Base-by-base conservation (phyloP, 2,113 vertebrate genomes). In the Vulpes ferrilata region DNA sequence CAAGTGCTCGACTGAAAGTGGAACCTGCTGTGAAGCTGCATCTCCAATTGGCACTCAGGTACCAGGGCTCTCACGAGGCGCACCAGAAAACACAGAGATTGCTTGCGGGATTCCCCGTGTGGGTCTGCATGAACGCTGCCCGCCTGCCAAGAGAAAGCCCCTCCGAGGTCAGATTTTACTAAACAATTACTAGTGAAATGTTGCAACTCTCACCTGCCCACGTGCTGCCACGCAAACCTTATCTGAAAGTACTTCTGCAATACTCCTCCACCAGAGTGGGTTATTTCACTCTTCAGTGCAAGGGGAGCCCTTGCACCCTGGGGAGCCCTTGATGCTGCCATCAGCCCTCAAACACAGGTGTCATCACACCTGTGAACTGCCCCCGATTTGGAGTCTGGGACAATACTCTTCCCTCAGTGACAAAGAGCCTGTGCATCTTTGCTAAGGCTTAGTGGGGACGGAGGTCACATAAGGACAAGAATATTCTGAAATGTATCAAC, bases 221-320 rank as follows among this genome's bases (percentile, higher is more conserved):
- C 1, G 3, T 5, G 1, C 2, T 16, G 13, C 1, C 10, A 23
- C 0, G 3, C 22, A 62, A n/a, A n/a, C 51, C 20, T 13, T 38
- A 22, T 19, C 30, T 12, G 32, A 64, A 71, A 62, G 48, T 10
- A 20, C 12, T 59, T 65, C 55, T 17, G 65, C 65, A 71, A 30
- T 73, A 43, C 3, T 4, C 27, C 73, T 25, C 55, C 38, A 67
- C 57, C 6, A 11, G 8, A 0, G 11, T 38, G 4, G 22, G 35
- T 12, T 8, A 30, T 8, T 55, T 12, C 12, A 8, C 16, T 55
- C 32, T 64, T 27, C 3, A n/a, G 53, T 6, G 43, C 6, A 8
- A 0, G 38, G 60, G 53, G 64, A 35, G 35, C 35, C 35, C 35
- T 25, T n/a, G 16, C 2, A 23, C 5, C 7, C 20, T 1, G 6